Evolutionary conservation across 2,888 invertebrate genomes (phyloP), one percentile per base, ranked within the genome.

Genomic region (Dynastes maya): DNA sequence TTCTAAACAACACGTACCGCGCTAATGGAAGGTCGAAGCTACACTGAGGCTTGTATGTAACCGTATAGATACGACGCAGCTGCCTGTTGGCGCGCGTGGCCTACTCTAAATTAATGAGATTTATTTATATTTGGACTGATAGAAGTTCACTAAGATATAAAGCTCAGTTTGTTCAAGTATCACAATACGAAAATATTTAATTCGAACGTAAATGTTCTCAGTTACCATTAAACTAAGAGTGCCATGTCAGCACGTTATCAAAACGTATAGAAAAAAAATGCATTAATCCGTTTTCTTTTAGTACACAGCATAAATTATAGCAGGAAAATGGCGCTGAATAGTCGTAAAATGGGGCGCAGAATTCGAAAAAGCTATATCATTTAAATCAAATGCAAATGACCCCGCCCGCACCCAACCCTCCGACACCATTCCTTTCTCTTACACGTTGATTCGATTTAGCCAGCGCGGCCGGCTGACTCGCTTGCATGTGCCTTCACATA

Each of bases 401-500:
- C 58, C 13, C 8, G 8, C 58, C 37, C 16, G 40, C 58, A 22
- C 55, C 37, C 72, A 72, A 40, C 22, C 27, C 51, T n/a, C 49
- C 55, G 27, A 22, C 51, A 68, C 22, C 53, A 51, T 68, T 68
- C 68, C 49, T 68, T 68, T 68, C 51, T 49, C 49, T 68, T 68
- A 16, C 51, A 51, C 68, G 51, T 68, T 29, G 51, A 68, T 68
- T 68, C 68, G 68, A 58, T 72, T 72, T 61, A 58, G 58, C 72
- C 5, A 2, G 32, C 32, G 32, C 55, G 55, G 32, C 22, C 58
- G 58, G 37, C 37, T 40, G 40, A 61, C 40, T 58, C 72, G 37
- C 51, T 72, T 72, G 58, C 58, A 72, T 72, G 72, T 72, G 72
- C 58, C 58, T 61, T 58, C 58, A 67, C 67, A 72, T 72, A 72